Evolutionary conservation across 2,888 invertebrate genomes (phyloP).

Genomic region (Molorchus minor): DNA sequence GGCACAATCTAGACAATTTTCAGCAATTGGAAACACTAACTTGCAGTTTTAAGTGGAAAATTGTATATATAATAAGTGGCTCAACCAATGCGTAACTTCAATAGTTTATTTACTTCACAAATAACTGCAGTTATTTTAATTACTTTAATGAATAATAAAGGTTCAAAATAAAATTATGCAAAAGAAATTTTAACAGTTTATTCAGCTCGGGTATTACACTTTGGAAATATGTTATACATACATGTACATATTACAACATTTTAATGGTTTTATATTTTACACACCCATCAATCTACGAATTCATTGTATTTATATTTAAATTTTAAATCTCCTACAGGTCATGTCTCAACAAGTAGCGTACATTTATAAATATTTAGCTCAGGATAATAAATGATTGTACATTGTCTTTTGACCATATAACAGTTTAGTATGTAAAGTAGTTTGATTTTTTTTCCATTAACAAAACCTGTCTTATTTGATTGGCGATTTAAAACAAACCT

Average conservation of each 20-base stretch:
- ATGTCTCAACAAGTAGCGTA: slow-evolving; percentile 15
- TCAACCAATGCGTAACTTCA: too few species aligned
- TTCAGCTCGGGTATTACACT: slow-evolving; percentile 40
- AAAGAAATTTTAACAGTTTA: slow-evolving; percentile 39
- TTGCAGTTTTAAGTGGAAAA: too few species aligned
- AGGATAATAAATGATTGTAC: slow-evolving; percentile 28
- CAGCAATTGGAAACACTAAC: slow-evolving; percentile 2
- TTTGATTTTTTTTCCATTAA: neutral
- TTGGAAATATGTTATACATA: slow-evolving; percentile 42
- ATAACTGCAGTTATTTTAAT: too few species aligned
- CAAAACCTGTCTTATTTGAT: slow-evolving; percentile 10
- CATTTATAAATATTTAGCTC: slow-evolving; percentile 22
- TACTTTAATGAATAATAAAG: too few species aligned
- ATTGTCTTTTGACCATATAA: slow-evolving; percentile 1
- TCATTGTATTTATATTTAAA: slow-evolving; percentile 5
- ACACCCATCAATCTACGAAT: slow-evolving; percentile 19
- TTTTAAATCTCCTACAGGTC: slow-evolving; percentile 6
- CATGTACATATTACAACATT: slow-evolving; percentile 42
- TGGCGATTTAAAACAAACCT: slow-evolving; percentile 12
- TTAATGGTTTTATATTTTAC: slow-evolving; percentile 18
- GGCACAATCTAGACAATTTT: neutral
- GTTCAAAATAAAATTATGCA: neutral
- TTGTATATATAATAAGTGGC: too few species aligned
- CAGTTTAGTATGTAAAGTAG: too few species aligned
- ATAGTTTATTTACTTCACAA: too few species aligned